Evolutionary conservation across 2,888 invertebrate genomes (phyloP).

Genomic region (Eucriotettix oculatus): DNA sequence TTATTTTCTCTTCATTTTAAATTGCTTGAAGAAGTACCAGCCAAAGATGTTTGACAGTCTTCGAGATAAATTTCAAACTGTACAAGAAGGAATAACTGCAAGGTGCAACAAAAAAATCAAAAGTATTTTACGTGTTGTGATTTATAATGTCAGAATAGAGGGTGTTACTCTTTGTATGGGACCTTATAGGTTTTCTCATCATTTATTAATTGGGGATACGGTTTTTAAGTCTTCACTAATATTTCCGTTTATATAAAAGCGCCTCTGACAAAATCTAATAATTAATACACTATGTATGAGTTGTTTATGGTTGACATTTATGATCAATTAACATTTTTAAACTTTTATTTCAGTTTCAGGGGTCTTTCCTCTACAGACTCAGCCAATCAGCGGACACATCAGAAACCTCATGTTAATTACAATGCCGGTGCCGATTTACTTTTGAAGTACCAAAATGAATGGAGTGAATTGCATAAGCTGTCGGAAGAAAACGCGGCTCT

Average conservation of each 20-base stretch:
- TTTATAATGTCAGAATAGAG: too few species aligned
- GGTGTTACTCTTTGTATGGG: too few species aligned
- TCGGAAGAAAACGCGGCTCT: constrained; percentile 44
- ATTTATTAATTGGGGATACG: too few species aligned
- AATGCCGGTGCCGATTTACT: constrained; percentile 52
- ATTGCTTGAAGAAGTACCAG: too few species aligned
- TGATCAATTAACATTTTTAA: neutral
- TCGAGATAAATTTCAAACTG: constrained; percentile 30
- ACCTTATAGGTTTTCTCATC: too few species aligned
- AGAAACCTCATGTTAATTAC: constrained; percentile 23
- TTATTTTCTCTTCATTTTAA: too few species aligned
- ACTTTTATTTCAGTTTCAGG: constrained; percentile 13
- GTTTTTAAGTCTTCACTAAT: too few species aligned
- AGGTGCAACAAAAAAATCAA: constrained; percentile 16
- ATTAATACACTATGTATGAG: neutral
- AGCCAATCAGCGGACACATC: constrained; percentile 8
- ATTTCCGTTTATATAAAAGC: too few species aligned
- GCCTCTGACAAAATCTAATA: neutral
- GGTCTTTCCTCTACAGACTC: constrained; percentile 11
- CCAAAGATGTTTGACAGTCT: constrained; percentile 26
- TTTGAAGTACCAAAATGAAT: constrained; percentile 51
- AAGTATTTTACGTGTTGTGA: neutral
- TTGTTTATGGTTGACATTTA: neutral
- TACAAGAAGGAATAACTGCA: constrained; percentile 29
- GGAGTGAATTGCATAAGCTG: constrained; percentile 50